A percentile compares a stretch with the other conserved stretches of the same genome.
These are phyloP conservation scores for Choloepus hoffmanni DNA, from an alignment of 2,113 vertebrate genomes.

Conservation along the genomic window DNA sequence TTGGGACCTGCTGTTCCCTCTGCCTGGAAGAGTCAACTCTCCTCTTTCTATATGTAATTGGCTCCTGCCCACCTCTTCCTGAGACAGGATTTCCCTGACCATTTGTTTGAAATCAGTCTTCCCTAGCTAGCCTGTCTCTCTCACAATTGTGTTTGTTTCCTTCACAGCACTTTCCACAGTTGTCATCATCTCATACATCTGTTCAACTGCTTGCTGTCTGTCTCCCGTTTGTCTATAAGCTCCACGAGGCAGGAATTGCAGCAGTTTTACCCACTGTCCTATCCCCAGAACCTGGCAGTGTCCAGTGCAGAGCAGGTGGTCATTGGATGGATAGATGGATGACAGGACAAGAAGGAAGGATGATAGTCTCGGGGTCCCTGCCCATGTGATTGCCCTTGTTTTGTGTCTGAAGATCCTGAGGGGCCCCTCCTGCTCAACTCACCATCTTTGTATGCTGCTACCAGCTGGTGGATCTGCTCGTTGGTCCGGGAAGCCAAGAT, in stretches of 20 bases:
- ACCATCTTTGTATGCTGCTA: constrained; percentile 96
- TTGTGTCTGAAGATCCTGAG: not conserved
- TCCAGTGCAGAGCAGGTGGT: not conserved
- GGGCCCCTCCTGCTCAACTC: constrained; percentile 36
- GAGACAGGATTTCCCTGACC: not conserved
- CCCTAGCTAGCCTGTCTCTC: not conserved
- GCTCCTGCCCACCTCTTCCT: not conserved
- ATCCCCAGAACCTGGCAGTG: not conserved
- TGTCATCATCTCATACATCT: not conserved
- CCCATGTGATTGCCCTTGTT: not conserved
- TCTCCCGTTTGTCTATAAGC: not conserved
- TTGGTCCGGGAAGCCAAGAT: constrained; percentile 96
- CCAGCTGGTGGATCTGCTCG: constrained; percentile 91
- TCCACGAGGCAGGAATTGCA: not conserved
- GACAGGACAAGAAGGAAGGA: not conserved
- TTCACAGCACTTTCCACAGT: not conserved
- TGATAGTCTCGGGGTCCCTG: too few relatives aligned
- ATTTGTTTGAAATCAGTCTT: not conserved
- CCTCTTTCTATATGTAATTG: not conserved
- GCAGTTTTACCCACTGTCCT: not conserved
- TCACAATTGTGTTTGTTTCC: not conserved
- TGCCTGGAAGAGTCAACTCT: not conserved
- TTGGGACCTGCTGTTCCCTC: not conserved
- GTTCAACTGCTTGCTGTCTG: not conserved
- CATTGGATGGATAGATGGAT: not conserved